Evolutionary conservation across 2,113 vertebrate genomes (phyloP), one percentile per base, ranked within the genome.

Genomic region (Ariopsis seemanni): DNA sequence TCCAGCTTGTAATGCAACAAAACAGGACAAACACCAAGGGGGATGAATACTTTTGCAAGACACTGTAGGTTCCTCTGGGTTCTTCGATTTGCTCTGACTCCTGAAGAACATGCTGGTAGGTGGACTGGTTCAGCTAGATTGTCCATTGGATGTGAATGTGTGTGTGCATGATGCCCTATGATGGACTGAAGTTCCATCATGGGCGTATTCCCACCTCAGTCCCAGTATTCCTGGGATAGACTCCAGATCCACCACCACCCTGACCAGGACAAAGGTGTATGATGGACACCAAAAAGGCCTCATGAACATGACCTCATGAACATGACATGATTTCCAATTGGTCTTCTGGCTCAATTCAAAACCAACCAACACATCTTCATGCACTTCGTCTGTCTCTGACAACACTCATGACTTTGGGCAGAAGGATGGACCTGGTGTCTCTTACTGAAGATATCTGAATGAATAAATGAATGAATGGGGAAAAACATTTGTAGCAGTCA

Each of bases 401-500:
- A 53, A 11, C 15, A 6, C 62, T 65, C 79, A 60, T 22, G 79
- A 60, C 57, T 42, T 42, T 42, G 18, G 30, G 34, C 30, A 55
- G 50, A 57, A 27, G n/a, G 63, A 50, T 52, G 42, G 72, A 27
- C 72, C 84, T 78, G 74, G n/a, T 85, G 84, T 78, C 74, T 72
- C 63, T 87, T 22, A n/a, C 22, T n/a, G 63, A 27, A 17, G 12
- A 18, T 30, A 8, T 25, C 20, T 20, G 58, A 60, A 62, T n/a
- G 62, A 63, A 25, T 63, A 22, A 63, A 63, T 25, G 22, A 57
- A 57, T 63, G 62, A 63, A 63, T 25, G 57, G 7, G 2, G 9
- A 22, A 25, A 25, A 7, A 25, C 7, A 60, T 20, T 60, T 63
- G 63, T n/a, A 3, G 7, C 25, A n/a, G 4, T 65, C n/a, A 67